These are phyloP conservation scores for Macrostomum lignano DNA, from an alignment of 1,140 invertebrate genomes.

Conservation along the genomic window DNA sequence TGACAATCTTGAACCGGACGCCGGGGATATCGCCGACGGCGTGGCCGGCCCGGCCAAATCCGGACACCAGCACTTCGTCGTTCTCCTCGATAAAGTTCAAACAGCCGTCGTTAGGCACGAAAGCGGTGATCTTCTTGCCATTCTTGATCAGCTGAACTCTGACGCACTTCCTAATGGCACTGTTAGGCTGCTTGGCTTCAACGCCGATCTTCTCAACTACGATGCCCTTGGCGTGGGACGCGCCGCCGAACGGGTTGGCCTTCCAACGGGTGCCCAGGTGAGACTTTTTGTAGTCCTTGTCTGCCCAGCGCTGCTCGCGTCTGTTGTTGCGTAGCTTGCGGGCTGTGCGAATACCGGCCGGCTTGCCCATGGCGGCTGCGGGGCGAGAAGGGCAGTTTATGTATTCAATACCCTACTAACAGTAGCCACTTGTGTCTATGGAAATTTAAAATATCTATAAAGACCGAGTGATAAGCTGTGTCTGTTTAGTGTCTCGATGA, in stretches of 20 bases:
- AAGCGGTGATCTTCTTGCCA: constrained; percentile 97
- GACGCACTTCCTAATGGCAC: constrained; percentile 97
- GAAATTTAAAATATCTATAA: too few relatives aligned
- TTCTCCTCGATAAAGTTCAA: constrained; percentile 98
- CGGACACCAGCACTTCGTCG: constrained; percentile 93
- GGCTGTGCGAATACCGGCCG: constrained; percentile 4
- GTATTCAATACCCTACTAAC: too few relatives aligned
- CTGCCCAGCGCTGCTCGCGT: constrained; percentile 4
- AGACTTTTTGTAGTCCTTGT: constrained; percentile 61
- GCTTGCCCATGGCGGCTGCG: too few relatives aligned
- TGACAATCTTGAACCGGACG: constrained; percentile 63
- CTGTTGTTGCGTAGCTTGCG: background rate
- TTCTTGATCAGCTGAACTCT: constrained; percentile 97
- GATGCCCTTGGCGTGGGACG: constrained; percentile 97
- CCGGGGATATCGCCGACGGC: constrained; percentile 99
- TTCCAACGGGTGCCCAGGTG: constrained; percentile 98
- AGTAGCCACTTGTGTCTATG: too few relatives aligned
- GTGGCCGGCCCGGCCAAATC: constrained; percentile 97
- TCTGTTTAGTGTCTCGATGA: too few relatives aligned
- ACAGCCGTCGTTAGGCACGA: constrained; percentile 95
- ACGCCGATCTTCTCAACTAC: constrained; percentile 93
- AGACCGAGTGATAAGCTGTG: too few relatives aligned
- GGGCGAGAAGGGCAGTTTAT: too few relatives aligned
- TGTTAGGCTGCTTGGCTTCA: constrained; percentile 99
- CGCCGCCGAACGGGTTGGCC: constrained; percentile 97